Evolutionary conservation across 2,113 vertebrate species (phyloP), one percentile per base, ranked within the genome.

Genomic region (Clinocottus analis): DNA sequence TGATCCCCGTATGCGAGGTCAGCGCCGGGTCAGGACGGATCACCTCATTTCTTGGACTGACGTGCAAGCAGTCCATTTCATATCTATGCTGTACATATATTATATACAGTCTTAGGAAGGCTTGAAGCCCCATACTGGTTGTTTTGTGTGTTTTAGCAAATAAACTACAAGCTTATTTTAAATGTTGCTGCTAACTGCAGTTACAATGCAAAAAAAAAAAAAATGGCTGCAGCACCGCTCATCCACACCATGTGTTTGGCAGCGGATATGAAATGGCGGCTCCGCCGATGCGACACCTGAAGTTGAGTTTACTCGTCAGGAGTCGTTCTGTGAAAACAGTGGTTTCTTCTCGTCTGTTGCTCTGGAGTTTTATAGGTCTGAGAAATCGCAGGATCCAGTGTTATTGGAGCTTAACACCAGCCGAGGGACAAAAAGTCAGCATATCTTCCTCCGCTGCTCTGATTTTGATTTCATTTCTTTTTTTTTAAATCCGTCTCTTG

Each of bases 1-100:
- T 51, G 70, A 73, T 61, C 62, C 62, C 56, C 8, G 61, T 43
- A n/a, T 63, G 33, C 47, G 13, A 35, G 25, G 17, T 33, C 70
- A 62, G 78, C 75, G 58, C 39, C 64, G 53, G 51, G 70, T 76
- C 61, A 39, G 61, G 53, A 75, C 47, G 0, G 47, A 53, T 78
- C 72, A 17, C 45, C 60, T 65, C 72, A 67, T 65, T 19, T 63
- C 31, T 69, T n/a, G n/a, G n/a, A n/a, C 25, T 71, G 21, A 68
- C 69, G 65, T 74, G 73, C 78, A 74, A 70, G 76, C 72, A 66
- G 80, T 80, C 72, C 43, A 75, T 72, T 77, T 67, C 23, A 66
- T 80, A 25, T 72, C 55, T 76, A 41, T 73, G 21, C 29, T 75
- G 23, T 75, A 33, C 75, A 13, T 60, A 45, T 9, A 61, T 39